phyloP scores from a whole-genome alignment of 2,888 invertebrate genomes.

The Rhingia rostrata region DNA sequence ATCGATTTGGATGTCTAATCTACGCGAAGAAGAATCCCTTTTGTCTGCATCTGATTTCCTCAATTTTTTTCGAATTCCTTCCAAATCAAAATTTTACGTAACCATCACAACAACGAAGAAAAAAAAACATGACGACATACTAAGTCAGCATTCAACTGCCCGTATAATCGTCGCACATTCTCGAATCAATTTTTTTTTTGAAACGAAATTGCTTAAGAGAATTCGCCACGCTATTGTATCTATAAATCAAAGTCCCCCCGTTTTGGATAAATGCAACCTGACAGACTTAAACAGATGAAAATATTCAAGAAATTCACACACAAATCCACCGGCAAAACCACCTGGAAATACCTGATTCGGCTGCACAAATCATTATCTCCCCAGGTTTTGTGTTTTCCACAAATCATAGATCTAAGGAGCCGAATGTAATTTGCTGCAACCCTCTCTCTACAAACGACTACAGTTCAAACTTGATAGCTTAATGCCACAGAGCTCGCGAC shows the following conservation, averaged over 20 bases:
- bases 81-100: no score
- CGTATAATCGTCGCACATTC: background rate
- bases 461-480: conserved; percentile 56
- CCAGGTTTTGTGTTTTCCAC: conserved; percentile 30
- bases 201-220: conserved; percentile 2
- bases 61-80: no score
- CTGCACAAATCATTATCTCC: conserved; percentile 59
- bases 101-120: background rate
- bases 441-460: conserved; percentile 4
- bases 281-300: conserved; percentile 21
- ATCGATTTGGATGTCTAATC: no score
- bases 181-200: background rate
- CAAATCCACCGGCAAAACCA: conserved; percentile 23
- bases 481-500: conserved; percentile 56
- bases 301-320: conserved; percentile 57
- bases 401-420: conserved; percentile 69
- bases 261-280: conserved; percentile 8
- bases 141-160: background rate
- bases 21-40: no score
- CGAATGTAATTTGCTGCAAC: conserved; percentile 57
- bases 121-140: background rate
- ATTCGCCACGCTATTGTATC: conserved; percentile 1
- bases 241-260: conserved; percentile 9
- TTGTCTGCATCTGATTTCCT: no score
- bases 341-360: conserved; percentile 57